Base-by-base conservation (phyloP, 2,888 invertebrate genomes). In the Strigamia transsilvanica region DNA sequence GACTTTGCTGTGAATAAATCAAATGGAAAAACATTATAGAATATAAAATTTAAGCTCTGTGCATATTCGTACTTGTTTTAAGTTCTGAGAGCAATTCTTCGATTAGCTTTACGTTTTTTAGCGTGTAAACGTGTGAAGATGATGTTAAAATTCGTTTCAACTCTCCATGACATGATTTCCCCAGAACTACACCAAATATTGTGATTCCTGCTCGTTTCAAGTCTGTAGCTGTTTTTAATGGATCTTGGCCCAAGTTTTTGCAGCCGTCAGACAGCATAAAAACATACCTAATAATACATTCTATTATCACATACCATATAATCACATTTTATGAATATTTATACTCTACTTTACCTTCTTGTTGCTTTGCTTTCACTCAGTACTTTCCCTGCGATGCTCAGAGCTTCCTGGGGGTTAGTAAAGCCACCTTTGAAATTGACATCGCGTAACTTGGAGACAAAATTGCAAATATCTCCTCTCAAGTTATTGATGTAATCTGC, bases 191-290 rank as follows among this genome's bases (percentile, higher is more conserved):
- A 7, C 46, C 46, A 27, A 51, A 80, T 15, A 80, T 80, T 42
- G 0, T 27, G 10, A 80, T 32, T 51, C 51, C 80, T 51, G 15
- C 4, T 15, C 13, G 10, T 80, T 51, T n/a, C 34, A 80, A 23
- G 13, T 27, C 9, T 80, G 27, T 51, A 2, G 80, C 51, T 3
- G 46, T 46, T 2, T n/a, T 32, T 21, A 80, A 0, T 32, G 80
- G 80, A 80, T 80, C 51, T 46, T 42, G 15, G 13, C 73, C 73
- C n/a, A 73, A 73, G 6, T 12, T 73, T 73, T 32, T 73, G n/a
- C 73, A 73, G 32, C 73, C 73, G 32, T 73, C 73, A 10, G 27
- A 15, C 7, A 73, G n/a, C 13, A 73, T 73, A 5, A 73, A 4
- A 13, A 32, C 12, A 7, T 73, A 73, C n/a, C 73, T 73, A 73